A percentile compares a stretch with the other conserved stretches of the same genome.
phyloP scores from a whole-genome alignment of 2,888 invertebrate species.

The Cepaea hortensis region DNA sequence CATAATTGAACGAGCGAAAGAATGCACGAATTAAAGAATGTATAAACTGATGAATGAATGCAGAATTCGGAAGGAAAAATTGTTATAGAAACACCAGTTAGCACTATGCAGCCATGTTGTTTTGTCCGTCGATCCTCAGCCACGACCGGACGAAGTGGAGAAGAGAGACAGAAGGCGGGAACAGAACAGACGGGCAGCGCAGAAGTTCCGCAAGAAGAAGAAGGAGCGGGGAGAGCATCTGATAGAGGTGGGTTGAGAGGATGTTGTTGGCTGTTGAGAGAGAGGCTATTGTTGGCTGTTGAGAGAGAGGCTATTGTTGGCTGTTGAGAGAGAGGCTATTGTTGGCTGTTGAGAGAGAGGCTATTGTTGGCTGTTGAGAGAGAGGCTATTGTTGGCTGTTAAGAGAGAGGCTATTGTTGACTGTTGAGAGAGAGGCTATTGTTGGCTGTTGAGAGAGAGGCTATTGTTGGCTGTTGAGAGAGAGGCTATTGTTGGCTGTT shows the following conservation, averaged over 20 bases:
- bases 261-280: neutral
- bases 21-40: no score
- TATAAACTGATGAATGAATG: no score
- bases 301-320: neutral
- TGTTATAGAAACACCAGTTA: no score
- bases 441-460: no score
- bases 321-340: neutral
- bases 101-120: neutral
- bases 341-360: neutral
- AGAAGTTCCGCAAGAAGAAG: constrained; percentile 59
- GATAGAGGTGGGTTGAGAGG: constrained; percentile 52
- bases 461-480: no score
- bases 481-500: no score
- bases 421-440: no score
- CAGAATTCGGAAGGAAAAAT: no score
- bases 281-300: neutral
- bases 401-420: no score
- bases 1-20: no score
- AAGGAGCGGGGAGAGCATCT: constrained; percentile 53
- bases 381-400: no score
- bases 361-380: neutral
- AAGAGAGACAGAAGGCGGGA: constrained; percentile 55
- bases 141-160: constrained; percentile 56
- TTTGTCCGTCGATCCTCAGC: constrained; percentile 46
- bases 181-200: constrained; percentile 58